Percentiles rank a stretch among this genome's conserved stretches.
Conservation (phyloP, 1,140 invertebrate genomes). For the Drosophila parabipectinata region DNA sequence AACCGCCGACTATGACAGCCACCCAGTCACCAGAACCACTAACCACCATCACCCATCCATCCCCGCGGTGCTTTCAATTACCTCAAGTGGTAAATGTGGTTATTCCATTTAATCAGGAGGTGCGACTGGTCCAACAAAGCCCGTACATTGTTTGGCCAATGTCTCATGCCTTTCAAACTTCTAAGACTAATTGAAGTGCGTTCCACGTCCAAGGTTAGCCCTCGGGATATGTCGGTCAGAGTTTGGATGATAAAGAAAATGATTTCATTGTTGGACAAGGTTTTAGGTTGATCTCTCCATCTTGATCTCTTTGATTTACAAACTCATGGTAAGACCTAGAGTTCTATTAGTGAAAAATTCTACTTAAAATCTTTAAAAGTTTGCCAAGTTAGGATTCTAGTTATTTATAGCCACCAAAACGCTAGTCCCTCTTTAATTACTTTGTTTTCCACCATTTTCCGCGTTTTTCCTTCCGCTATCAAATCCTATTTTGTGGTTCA, state of each 20-base stretch:
- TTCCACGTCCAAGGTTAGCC: constrained; percentile 54
- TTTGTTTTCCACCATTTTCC: constrained; percentile 1
- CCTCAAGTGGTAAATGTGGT: constrained; percentile 77
- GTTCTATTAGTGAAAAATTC: neutral
- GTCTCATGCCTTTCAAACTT: constrained; percentile 43
- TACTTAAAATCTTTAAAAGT: neutral
- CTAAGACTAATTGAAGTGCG: constrained; percentile 69
- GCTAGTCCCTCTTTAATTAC: neutral
- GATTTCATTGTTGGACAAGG: neutral
- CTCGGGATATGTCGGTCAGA: constrained; percentile 14
- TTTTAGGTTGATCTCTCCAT: neutral
- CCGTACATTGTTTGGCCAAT: constrained; percentile 72
- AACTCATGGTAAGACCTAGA: neutral
- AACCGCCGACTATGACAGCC: constrained; percentile 13
- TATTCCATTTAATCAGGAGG: constrained; percentile 80
- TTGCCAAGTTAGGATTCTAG: neutral
- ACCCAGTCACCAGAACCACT: constrained; percentile 1
- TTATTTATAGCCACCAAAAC: neutral
- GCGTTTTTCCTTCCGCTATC: constrained; percentile 3
- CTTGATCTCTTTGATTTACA: neutral
- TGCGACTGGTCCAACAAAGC: constrained; percentile 50
- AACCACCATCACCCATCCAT: neutral
- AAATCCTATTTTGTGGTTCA: constrained; percentile 29
- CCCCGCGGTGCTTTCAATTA: constrained; percentile 65
- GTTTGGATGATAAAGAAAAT: neutral